Base-by-base conservation (phyloP, 2,113 vertebrate genomes). In the Bambusicola thoracicus region DNA sequence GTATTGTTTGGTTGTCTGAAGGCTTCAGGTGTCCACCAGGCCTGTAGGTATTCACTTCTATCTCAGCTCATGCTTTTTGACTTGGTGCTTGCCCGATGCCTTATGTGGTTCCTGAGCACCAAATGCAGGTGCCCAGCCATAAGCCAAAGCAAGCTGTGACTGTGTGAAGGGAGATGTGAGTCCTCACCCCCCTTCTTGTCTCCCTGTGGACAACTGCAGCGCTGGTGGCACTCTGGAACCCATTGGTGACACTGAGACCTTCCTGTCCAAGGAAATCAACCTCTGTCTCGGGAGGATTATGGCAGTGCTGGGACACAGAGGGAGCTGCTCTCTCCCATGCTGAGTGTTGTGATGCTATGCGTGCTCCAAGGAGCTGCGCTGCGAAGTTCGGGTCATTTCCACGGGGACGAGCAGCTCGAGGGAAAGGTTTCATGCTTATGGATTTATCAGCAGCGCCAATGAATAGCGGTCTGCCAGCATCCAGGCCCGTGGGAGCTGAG, bases 1-100 rank as follows among this genome's bases (percentile, higher is more conserved):
- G 48, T 58, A 8, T 44, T 81, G 17, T 5, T 53, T 36, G 3
- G 72, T 79, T 80, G 6, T 11, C 13, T 44, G 22, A 67, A 72
- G 34, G 10, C 44, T 63, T 78, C 17, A 9, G 29, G 15, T 0
- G 0, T 17, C 8, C 24, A 63, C 19, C 3, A 17, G 24, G 14
- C 36, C 21, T 69, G 24, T 12, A 44, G n/a, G 29, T 41, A 9
- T 27, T 15, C 1, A 0, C 25, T 81, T 67, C 6, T 4, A 24
- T 59, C 22, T 69, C 2, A 7, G 12, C 48, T 76, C 40, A 10
- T 48, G 32, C 1, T 8, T n/a, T 32, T 72, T 2, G 30, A 53
- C 15, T 21, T 10, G 20, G 1, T 17, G 11, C 70, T 70, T 41
- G 14, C 16, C 21, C 10, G 2, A 12, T 8, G 13, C 11, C 7